These are phyloP conservation scores for Delphinus delphis DNA, from an alignment of 2,113 vertebrate genomes.

Conservation along the genomic window DNA sequence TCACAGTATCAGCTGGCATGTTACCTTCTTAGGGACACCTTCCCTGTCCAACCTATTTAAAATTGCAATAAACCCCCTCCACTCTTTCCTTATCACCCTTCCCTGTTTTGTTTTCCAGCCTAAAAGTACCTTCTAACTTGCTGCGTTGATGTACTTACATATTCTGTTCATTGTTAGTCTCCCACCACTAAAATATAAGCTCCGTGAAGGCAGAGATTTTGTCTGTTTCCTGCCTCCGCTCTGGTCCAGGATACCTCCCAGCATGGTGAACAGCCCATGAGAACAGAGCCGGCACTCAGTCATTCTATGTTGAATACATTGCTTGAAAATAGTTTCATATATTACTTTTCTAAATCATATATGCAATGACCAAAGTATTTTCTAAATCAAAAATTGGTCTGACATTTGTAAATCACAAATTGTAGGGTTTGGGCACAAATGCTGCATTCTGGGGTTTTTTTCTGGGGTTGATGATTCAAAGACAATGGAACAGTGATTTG, in stretches of 20 bases:
- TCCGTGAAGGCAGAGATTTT: not conserved
- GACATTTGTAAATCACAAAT: not conserved
- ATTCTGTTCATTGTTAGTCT: not conserved
- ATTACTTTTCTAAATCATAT: not conserved
- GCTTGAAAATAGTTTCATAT: not conserved
- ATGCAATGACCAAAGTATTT: not conserved
- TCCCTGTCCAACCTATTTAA: not conserved
- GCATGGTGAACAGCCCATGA: not conserved
- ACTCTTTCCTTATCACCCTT: not conserved
- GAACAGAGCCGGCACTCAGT: not conserved
- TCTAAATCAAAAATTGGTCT: not conserved
- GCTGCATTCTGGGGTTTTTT: not conserved
- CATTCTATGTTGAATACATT: not conserved
- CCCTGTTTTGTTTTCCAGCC: not conserved
- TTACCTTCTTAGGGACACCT: not conserved
- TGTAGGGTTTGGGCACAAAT: not conserved
- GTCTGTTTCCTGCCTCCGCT: not conserved
- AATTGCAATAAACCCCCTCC: not conserved
- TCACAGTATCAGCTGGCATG: not conserved
- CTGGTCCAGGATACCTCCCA: accelerated
- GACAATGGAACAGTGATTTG: not conserved
- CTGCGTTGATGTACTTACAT: not conserved
- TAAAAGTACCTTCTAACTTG: not conserved
- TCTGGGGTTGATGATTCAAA: not conserved
- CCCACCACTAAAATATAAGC: not conserved